Evolutionary conservation across 2,113 vertebrate genomes (phyloP), one percentile per base, ranked within the genome.

Genomic region (Ptyas mucosa): DNA sequence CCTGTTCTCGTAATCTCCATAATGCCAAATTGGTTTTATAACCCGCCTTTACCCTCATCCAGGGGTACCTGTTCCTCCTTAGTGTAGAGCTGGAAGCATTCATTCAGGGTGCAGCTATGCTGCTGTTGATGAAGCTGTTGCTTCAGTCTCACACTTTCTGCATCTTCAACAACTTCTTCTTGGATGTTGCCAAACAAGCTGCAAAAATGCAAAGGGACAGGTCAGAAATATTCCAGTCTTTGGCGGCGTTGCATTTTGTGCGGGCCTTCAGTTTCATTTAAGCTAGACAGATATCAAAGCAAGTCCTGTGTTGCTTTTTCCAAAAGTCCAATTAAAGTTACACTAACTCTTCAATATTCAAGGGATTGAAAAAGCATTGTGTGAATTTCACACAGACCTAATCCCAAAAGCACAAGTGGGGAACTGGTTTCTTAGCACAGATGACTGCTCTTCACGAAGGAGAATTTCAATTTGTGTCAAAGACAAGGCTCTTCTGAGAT

Each of bases 71-170:
- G 99, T 91, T 99, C 99, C 95, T 99, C 99, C 98, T 99, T 99
- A 95, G 99, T 99, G 98, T 99, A 99, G 91, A 99, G 98, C 97
- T 99, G 98, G 95, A 99, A 99, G 95, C 99, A 99, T 86, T 99
- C 98, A 0, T 99, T 98, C 97, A 99, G 87, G 0, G 98, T 99
- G 95, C 99, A 99, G 97, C 98, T 99, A 96, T 98, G 98, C 96
- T 99, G 98, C 94, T 99, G 98, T 93, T 98, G 97, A 49, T 99
- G 99, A 0, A 97, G 98, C 95, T 98, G 98, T 96, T 98, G 99
- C 97, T 99, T 99, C 93, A 43, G 96, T 95, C 95, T 93, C 93
- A 99, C 99, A 0, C 99, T 99, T 86, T 98, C 99, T 0, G 98
- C 97, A 0, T 99, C 99, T 94, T 98, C 98, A 94, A 99, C 98